Conservation (phyloP, 2,113 vertebrate species). For the Tachysurus vachellii region DNA sequence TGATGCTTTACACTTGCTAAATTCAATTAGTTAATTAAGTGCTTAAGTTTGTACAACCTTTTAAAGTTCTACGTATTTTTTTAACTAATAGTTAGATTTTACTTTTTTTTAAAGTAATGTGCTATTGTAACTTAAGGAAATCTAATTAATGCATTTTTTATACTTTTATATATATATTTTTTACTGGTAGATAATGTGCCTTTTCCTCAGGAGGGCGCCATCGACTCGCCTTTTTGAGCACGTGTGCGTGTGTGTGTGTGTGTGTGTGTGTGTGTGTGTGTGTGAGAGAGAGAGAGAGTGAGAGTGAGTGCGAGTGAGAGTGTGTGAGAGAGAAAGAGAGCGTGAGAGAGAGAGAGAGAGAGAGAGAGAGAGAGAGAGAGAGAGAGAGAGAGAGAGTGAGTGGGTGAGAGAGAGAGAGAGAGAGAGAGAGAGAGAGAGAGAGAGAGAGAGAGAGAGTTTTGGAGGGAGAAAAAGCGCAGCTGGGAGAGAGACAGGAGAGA, state of each 20-base stretch:
- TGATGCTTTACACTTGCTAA: too few species aligned
- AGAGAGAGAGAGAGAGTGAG: too few species aligned
- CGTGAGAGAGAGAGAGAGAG: too few species aligned
- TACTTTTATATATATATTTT: too few species aligned
- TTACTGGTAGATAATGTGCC: neutral
- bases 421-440: slow-evolving; percentile 4
- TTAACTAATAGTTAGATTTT: neutral
- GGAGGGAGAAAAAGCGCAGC: neutral
- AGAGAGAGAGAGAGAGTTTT: slow-evolving; percentile 6
- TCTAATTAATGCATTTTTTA: neutral
- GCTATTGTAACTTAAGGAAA: neutral
- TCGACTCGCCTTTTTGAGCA: slow-evolving; percentile 39
- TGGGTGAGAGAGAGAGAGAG: neutral
- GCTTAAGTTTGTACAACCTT: too few species aligned
- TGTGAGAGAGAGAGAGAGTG: neutral
- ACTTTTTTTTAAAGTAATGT: neutral
- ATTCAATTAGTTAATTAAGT: too few species aligned
- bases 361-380: neutral
- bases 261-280: neutral
- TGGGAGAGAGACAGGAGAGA: neutral
- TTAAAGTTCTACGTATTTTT: too few species aligned
- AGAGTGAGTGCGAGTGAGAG: neutral
- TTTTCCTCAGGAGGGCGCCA: slow-evolving; percentile 66
- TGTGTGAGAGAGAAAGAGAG: too few species aligned
- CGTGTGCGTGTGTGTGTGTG: neutral